Conservation (phyloP, 2,797 vertebrate genomes). For the Phyllotis vaccarum region DNA sequence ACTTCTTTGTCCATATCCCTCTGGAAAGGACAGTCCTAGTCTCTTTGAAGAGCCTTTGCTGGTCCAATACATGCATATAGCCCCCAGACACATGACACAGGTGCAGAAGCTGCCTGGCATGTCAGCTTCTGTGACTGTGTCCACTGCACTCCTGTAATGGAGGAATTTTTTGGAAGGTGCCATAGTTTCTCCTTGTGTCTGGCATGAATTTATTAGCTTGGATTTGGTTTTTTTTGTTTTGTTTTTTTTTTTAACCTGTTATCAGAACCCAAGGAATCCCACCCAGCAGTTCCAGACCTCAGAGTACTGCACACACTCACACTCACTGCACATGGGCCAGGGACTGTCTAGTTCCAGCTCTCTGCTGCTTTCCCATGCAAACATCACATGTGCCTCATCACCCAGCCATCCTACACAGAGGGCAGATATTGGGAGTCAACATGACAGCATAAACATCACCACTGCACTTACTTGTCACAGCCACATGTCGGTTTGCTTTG, state of each 20-base stretch:
- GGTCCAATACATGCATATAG: background rate
- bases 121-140: background rate
- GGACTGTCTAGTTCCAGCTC: background rate
- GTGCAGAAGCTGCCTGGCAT: background rate
- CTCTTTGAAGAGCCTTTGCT: background rate
- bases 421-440: background rate
- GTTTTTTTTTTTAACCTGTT: too few relatives aligned
- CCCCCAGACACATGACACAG: background rate
- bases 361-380: background rate
- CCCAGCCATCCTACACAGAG: fast-evolving
- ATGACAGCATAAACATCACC: background rate
- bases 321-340: fast-evolving
- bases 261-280: background rate
- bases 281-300: background rate
- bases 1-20: background rate
- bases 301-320: background rate
- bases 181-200: background rate
- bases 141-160: fast-evolving
- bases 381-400: background rate
- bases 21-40: background rate
- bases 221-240: conserved; percentile 2
- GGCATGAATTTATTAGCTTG: background rate
- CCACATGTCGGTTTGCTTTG: conserved; percentile 96
- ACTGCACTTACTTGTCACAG: conserved; percentile 95
- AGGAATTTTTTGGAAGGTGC: background rate